Conservation (phyloP, 1,140 invertebrate genomes). For the Diplogasteroides magnus region DNA sequence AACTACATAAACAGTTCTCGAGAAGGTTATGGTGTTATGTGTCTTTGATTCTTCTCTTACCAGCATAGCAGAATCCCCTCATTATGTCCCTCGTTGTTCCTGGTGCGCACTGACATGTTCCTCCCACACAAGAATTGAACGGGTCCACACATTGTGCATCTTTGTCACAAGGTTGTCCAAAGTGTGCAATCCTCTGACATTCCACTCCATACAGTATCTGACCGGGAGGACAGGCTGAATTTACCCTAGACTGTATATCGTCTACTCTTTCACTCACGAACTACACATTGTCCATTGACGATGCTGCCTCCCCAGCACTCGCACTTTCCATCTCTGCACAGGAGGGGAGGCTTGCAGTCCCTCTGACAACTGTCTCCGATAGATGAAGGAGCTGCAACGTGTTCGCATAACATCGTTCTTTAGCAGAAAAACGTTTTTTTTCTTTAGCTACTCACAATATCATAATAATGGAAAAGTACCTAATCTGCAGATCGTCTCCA, state of each 20-base stretch:
- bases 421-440: slow-evolving; percentile 18
- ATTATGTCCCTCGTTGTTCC: slow-evolving; percentile 45
- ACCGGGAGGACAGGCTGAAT: slow-evolving; percentile 51
- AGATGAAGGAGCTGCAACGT: slow-evolving; percentile 46
- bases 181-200: slow-evolving; percentile 50
- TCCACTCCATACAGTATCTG: slow-evolving; percentile 54
- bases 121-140: slow-evolving; percentile 47
- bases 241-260: background rate
- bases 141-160: slow-evolving; percentile 51
- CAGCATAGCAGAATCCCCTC: slow-evolving; percentile 46
- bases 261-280: slow-evolving; percentile 50
- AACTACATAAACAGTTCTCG: background rate
- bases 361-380: slow-evolving; percentile 52
- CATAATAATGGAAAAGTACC: slow-evolving; percentile 29
- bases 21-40: background rate
- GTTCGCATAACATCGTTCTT: slow-evolving; percentile 1
- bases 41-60: slow-evolving; percentile 25
- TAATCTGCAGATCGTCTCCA: slow-evolving; percentile 45
- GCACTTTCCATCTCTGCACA: slow-evolving; percentile 54
- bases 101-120: slow-evolving; percentile 51
- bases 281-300: slow-evolving; percentile 49
- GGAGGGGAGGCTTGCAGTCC: slow-evolving; percentile 53
- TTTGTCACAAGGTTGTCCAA: slow-evolving; percentile 46
- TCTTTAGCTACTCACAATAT: slow-evolving; percentile 9
- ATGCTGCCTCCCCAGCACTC: slow-evolving; percentile 55